These are phyloP conservation scores for Melanotaenia pygmaea DNA, from an alignment of 2,797 vertebrate species.

Conservation along the genomic window DNA sequence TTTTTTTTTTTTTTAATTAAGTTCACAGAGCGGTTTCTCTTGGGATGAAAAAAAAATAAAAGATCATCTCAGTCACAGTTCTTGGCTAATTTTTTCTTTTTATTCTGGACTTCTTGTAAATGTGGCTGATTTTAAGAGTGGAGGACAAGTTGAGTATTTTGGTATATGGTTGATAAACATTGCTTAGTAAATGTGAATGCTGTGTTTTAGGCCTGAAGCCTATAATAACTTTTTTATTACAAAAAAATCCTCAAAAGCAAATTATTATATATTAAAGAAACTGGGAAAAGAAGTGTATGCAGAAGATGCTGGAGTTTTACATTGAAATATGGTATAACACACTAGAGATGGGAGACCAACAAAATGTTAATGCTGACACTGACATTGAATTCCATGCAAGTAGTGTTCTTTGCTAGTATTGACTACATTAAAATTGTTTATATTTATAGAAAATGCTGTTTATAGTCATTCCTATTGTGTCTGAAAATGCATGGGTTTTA, in stretches of 20 bases:
- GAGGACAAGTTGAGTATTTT: slow-evolving; percentile 1
- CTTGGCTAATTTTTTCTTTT: neutral
- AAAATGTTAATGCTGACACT: neutral
- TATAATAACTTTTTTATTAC: too few relatives aligned
- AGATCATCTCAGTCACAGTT: neutral
- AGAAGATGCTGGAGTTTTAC: too few relatives aligned
- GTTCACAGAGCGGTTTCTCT: neutral
- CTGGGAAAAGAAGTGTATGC: too few relatives aligned
- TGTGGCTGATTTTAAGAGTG: neutral
- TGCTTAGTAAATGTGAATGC: slow-evolving; percentile 5
- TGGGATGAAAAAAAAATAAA: neutral
- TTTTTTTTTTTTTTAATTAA: neutral
- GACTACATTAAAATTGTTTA: neutral
- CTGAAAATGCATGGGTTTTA: neutral
- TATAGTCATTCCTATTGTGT: neutral
- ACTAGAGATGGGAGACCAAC: neutral
- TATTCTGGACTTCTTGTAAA: neutral
- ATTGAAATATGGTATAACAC: neutral
- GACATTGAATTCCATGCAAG: too few relatives aligned
- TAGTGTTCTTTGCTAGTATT: too few relatives aligned
- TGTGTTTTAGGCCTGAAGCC: neutral
- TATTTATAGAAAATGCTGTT: neutral
- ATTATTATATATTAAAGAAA: too few relatives aligned
- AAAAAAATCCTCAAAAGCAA: too few relatives aligned
- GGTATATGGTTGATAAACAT: neutral